Percentiles rank a stretch among this genome's conserved stretches.
Evolutionary conservation across 2,797 vertebrate species (phyloP).

Genomic region (Catostomus latipinnis): DNA sequence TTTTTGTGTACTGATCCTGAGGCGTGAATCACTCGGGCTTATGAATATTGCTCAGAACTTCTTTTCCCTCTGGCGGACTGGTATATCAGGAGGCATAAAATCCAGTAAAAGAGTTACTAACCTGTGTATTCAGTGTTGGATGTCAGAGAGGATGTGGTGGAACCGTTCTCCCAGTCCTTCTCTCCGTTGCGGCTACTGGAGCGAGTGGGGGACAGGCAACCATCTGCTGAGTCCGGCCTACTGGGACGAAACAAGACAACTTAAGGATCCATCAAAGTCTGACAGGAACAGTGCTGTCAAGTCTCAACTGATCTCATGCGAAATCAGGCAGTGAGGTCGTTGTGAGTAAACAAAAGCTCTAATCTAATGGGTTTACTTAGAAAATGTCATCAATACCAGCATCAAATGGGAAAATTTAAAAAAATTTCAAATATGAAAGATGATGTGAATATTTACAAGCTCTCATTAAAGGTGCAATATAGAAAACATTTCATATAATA

Average conservation of each 20-base stretch:
- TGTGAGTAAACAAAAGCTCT: not conserved
- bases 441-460: too few relatives aligned
- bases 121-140: constrained; percentile 97
- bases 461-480: too few relatives aligned
- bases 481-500: too few relatives aligned
- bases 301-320: constrained; percentile 22
- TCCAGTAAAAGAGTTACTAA: constrained; percentile 58
- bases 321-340: constrained; percentile 15
- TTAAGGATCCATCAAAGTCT: not conserved
- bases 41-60: too few relatives aligned
- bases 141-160: constrained; percentile 94
- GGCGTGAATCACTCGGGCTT: too few relatives aligned
- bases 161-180: constrained; percentile 97
- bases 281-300: not conserved
- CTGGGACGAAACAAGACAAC: constrained; percentile 30
- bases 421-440: too few relatives aligned
- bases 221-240: constrained; percentile 95
- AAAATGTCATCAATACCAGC: too few relatives aligned
- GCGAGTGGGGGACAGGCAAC: constrained; percentile 90
- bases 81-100: not conserved
- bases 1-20: too few relatives aligned
- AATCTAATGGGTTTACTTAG: too few relatives aligned
- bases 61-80: not conserved
- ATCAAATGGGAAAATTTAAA: too few relatives aligned
- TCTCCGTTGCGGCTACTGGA: constrained; percentile 94